Conservation (phyloP, 2,888 invertebrate genomes). For the Papilio gigon region DNA sequence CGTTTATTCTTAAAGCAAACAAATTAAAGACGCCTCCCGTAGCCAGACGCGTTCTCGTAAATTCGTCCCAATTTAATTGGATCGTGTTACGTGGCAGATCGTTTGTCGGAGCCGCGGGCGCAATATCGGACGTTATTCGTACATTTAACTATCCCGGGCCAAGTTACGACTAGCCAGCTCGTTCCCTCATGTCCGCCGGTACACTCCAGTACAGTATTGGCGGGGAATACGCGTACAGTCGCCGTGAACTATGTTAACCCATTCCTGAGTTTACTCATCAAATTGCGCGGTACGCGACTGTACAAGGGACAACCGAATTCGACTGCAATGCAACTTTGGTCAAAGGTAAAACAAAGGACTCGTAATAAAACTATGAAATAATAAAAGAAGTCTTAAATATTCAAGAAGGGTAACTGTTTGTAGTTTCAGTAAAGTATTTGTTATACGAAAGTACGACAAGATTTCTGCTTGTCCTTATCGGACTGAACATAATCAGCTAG, state of each 20-base stretch:
- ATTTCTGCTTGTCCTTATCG: constrained; percentile 14
- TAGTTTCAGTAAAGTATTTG: not conserved
- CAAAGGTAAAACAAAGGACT: not conserved
- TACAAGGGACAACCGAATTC: not conserved
- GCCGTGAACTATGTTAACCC: not conserved
- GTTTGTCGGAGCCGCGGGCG: constrained; percentile 62
- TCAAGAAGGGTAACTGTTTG: not conserved
- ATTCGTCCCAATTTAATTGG: constrained; percentile 73
- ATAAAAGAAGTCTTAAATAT: not conserved
- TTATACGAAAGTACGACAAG: not conserved
- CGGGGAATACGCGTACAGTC: constrained; percentile 28
- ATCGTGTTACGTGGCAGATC: constrained; percentile 70
- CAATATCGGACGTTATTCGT: constrained; percentile 70
- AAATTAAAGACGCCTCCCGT: constrained; percentile 60
- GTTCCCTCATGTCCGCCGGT: constrained; percentile 45
- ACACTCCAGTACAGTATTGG: constrained; percentile 20
- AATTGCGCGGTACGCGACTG: not conserved
- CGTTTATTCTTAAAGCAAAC: constrained; percentile 53
- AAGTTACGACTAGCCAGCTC: constrained; percentile 65
- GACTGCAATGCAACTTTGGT: not conserved
- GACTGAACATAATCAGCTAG: constrained; percentile 19
- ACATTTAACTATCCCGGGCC: constrained; percentile 66
- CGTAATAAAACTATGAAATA: not conserved
- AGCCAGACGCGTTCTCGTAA: constrained; percentile 62
- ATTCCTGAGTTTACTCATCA: not conserved